phyloP scores from a whole-genome alignment of 2,113 vertebrate genomes.

The Eulemur rufifrons region DNA sequence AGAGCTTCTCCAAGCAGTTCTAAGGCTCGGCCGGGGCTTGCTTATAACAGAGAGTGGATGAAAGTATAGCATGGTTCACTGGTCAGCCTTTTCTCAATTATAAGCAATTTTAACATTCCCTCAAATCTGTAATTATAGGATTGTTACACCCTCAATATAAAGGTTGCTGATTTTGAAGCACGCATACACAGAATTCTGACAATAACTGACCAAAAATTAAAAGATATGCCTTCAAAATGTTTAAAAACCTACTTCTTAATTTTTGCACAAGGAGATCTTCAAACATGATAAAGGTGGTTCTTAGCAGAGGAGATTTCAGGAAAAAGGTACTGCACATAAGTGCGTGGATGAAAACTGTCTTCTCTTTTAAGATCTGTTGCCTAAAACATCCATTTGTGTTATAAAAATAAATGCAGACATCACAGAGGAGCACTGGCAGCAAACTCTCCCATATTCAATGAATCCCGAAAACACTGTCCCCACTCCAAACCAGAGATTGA shows the following conservation, averaged over 20 bases:
- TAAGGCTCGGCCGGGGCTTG: neutral
- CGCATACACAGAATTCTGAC: neutral
- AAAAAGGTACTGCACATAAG: neutral
- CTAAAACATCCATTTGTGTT: constrained; percentile 21
- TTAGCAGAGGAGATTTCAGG: neutral
- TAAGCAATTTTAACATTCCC: constrained; percentile 38
- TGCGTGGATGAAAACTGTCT: neutral
- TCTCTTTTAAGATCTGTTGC: neutral
- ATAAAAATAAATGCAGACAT: constrained; percentile 30
- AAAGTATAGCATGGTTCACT: neutral
- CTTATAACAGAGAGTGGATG: neutral
- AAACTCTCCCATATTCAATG: neutral
- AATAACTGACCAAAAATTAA: neutral
- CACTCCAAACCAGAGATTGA: neutral
- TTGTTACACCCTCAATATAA: constrained; percentile 36
- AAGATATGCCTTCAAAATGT: neutral
- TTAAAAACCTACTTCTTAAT: neutral
- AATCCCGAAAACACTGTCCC: neutral
- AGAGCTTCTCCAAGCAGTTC: neutral
- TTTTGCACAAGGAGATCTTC: neutral
- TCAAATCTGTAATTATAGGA: constrained; percentile 44
- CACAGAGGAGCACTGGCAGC: neutral
- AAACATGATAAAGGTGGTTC: neutral
- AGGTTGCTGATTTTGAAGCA: neutral
- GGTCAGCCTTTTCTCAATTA: neutral